These are phyloP conservation scores for Drosophila chauvacae DNA, from an alignment of 1,140 invertebrate species.

Conservation along the genomic window DNA sequence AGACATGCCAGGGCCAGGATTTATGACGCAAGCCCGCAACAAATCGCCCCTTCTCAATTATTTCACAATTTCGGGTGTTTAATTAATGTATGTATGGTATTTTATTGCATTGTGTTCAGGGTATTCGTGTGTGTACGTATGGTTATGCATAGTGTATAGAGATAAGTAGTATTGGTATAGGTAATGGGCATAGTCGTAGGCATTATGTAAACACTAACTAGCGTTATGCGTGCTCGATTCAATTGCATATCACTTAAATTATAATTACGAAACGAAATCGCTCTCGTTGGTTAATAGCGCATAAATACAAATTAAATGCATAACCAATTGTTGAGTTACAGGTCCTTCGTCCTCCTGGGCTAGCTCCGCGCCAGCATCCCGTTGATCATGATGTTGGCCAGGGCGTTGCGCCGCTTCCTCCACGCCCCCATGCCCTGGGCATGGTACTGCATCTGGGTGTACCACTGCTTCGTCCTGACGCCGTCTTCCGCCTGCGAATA, in stretches of 20 bases:
- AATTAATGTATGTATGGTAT: slow-evolving; percentile 57
- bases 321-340: slow-evolving; percentile 47
- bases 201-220: slow-evolving; percentile 71
- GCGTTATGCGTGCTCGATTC: slow-evolving; percentile 66
- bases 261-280: slow-evolving; percentile 73
- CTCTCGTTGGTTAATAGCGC: slow-evolving; percentile 66
- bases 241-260: slow-evolving; percentile 75
- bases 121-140: slow-evolving; percentile 54
- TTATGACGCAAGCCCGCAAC: slow-evolving; percentile 26
- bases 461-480: slow-evolving; percentile 93
- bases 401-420: slow-evolving; percentile 94
- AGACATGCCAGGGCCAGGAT: slow-evolving; percentile 30
- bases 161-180: slow-evolving; percentile 29
- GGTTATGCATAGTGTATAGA: slow-evolving; percentile 36
- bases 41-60: slow-evolving; percentile 53
- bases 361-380: slow-evolving; percentile 88
- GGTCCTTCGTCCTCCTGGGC: slow-evolving; percentile 16
- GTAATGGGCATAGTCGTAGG: slow-evolving; percentile 38
- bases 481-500: slow-evolving; percentile 92
- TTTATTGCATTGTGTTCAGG: slow-evolving; percentile 55
- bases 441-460: slow-evolving; percentile 94
- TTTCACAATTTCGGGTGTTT: slow-evolving; percentile 56
- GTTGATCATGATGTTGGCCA: slow-evolving; percentile 98
- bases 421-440: slow-evolving; percentile 95
- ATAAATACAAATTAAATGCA: slow-evolving; percentile 76